Evolutionary conservation across 2,888 invertebrate genomes (phyloP).

Genomic region (Trichopoda pennipes): DNA sequence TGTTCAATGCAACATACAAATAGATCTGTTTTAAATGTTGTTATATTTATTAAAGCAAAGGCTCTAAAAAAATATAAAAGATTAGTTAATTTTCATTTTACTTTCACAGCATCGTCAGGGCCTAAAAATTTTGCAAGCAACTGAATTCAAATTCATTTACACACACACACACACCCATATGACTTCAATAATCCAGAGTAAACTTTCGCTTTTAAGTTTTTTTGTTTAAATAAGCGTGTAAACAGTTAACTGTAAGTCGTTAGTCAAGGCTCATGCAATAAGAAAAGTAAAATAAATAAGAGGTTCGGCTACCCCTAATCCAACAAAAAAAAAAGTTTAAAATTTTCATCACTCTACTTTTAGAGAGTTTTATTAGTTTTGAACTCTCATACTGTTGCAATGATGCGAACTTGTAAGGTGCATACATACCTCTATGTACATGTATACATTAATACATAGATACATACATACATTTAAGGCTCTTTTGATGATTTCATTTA

Average conservation of each 20-base stretch:
- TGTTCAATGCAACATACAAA: no score
- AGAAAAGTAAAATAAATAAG: conserved; percentile 19
- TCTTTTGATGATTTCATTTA: conserved; percentile 39
- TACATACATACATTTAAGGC: not conserved
- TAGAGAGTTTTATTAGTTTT: not conserved
- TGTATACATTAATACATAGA: not conserved
- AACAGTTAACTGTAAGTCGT: conserved; percentile 5
- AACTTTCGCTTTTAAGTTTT: conserved; percentile 56
- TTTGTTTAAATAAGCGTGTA: conserved; percentile 35
- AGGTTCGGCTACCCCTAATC: conserved; percentile 4
- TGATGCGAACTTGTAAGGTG: not conserved
- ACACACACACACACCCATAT: not conserved
- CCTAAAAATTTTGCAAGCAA: not conserved
- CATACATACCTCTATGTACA: not conserved
- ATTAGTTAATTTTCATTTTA: not conserved
- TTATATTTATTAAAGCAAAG: no score
- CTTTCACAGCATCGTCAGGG: not conserved
- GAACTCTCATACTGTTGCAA: not conserved
- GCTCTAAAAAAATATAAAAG: no score
- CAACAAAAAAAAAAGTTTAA: not conserved
- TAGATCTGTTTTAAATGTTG: no score
- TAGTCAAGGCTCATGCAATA: conserved; percentile 12
- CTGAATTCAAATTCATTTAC: not conserved
- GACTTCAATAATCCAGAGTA: not conserved
- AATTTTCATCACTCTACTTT: conserved; percentile 6